Percentiles rank a stretch among this genome's conserved stretches.
These are phyloP conservation scores for Alauda arvensis DNA, from an alignment of 2,797 vertebrate genomes.

Conservation along the genomic window DNA sequence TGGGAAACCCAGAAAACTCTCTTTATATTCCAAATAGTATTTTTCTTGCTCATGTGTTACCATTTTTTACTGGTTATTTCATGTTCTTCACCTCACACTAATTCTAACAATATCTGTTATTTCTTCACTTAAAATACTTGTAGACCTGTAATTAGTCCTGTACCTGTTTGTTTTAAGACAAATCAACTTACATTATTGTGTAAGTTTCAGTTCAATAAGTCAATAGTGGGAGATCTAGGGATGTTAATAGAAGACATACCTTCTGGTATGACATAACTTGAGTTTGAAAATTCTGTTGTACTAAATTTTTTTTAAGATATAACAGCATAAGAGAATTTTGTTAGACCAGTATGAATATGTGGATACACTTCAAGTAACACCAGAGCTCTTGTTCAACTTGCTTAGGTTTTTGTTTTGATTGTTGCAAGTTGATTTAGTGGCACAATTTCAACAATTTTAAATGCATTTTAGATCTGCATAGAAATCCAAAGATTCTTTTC, in stretches of 20 bases:
- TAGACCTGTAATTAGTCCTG: background rate
- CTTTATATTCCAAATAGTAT: background rate
- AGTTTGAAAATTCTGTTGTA: constrained; percentile 45
- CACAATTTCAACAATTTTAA: background rate
- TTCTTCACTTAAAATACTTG: background rate
- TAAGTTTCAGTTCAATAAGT: background rate
- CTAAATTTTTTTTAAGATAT: constrained; percentile 45
- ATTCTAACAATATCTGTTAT: background rate
- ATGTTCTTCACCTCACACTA: background rate
- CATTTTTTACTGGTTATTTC: background rate
- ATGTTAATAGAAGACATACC: background rate
- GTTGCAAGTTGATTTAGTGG: background rate
- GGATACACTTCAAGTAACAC: constrained; percentile 38
- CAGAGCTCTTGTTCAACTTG: background rate
- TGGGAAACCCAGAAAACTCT: background rate
- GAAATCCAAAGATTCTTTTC: background rate
- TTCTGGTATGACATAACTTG: constrained; percentile 46
- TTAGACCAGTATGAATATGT: constrained; percentile 24
- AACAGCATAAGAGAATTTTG: constrained; percentile 7
- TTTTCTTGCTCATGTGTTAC: background rate
- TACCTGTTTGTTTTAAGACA: background rate
- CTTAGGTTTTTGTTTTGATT: background rate
- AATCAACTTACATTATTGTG: background rate
- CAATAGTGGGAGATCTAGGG: background rate
- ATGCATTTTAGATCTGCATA: background rate